Base-by-base conservation (phyloP, 1,140 invertebrate genomes). In the Macrobrachium nipponense region DNA sequence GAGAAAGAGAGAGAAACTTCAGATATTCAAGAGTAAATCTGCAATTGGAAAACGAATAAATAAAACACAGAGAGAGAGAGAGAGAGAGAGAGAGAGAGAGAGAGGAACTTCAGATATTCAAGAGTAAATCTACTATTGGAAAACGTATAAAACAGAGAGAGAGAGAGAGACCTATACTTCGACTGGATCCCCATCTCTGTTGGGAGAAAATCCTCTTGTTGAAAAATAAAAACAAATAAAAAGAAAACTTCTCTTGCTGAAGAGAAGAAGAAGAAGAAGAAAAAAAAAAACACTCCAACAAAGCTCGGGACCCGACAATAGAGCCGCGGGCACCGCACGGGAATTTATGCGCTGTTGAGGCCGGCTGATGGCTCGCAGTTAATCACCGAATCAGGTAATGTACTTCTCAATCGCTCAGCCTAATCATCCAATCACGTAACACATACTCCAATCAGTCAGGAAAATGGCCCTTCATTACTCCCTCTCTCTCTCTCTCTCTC, bases 111-210 rank as follows among this genome's bases (percentile, higher is more conserved):
- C 36, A 73, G 72, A 73, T 27, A 51, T 17, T 44, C 14, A 20
- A 72, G 68, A 14, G 72, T 36, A 73, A 17, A 73, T n/a, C 18
- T 8, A n/a, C 18, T 36, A 36, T 18, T 27, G 27, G 43, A 18
- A 44, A 73, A 73, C 14, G 23, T 36, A 73, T 73, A 15, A 73
- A 59, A 78, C 44, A 78, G 76, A 78, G 76, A 78, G 76, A 78
- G 76, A 78, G 75, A 77, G 75, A 77, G 75, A 77, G 75, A 77
- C 17, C 58, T 73, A 73, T n/a, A n/a, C 72, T 73, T 3, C 58
- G 27, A 14, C 17, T 18, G 8, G 27, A 17, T 51, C 17, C 72
- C 5, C 27, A 73, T 36, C 17, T 72, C 68, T 14, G 18, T 20
- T 12, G 68, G 0, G 43, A n/a, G n/a, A 72, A 43, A 23, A 72